A percentile compares a stretch with the other conserved stretches of the same genome.
phyloP scores from a whole-genome alignment of 2,888 invertebrate genomes.

The Antitype chi region DNA sequence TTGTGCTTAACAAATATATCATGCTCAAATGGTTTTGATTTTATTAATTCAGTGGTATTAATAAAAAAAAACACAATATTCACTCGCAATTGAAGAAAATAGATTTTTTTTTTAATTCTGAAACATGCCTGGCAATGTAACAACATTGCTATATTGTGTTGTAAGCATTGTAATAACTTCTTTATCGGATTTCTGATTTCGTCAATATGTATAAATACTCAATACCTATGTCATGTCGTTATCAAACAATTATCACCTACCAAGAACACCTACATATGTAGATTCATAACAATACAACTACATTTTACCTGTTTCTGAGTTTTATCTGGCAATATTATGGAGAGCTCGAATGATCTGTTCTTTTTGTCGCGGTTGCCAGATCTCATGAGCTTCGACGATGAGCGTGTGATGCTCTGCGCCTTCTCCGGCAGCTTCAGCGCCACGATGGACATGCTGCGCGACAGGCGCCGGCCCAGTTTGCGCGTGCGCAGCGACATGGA shows the following conservation, averaged over 20 bases:
- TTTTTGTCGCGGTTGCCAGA: constrained; percentile 91
- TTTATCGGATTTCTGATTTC: constrained; percentile 35
- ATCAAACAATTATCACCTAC: constrained; percentile 54
- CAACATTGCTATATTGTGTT: neutral
- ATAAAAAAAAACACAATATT: neutral
- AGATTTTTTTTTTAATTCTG: neutral
- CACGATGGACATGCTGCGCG: constrained; percentile 90
- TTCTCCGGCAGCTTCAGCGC: constrained; percentile 90
- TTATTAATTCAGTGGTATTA: neutral
- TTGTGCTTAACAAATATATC: neutral
- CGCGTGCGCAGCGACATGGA: constrained; percentile 88
- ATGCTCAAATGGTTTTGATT: neutral
- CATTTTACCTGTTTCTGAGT: constrained; percentile 91
- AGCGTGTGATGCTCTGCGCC: constrained; percentile 91
- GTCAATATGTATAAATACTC: constrained; percentile 17
- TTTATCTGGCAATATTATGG: constrained; percentile 92
- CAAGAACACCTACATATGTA: neutral
- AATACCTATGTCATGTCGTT: constrained; percentile 33
- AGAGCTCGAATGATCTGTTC: constrained; percentile 91
- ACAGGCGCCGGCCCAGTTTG: constrained; percentile 88
- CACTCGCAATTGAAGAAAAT: neutral
- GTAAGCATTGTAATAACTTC: constrained; percentile 7
- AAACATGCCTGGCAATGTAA: neutral
- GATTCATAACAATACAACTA: constrained; percentile 13
- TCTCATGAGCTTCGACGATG: constrained; percentile 90